Evolutionary conservation across 2,888 invertebrate species (phyloP).

Genomic region (Amaurobius ferox): DNA sequence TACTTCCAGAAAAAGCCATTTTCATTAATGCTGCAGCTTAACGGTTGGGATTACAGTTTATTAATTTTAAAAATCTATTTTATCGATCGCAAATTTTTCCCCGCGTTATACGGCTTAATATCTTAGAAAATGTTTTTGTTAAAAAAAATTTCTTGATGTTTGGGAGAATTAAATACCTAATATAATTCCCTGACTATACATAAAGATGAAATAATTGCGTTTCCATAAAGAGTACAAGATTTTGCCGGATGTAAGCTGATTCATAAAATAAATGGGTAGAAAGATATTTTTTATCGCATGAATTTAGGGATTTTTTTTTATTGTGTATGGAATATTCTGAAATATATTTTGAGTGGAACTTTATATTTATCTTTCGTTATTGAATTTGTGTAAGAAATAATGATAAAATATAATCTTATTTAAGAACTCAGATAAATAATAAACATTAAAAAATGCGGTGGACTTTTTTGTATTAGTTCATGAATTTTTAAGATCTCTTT

Average conservation of each 20-base stretch:
- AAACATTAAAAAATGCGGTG: too few relatives aligned
- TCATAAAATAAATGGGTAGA: too few relatives aligned
- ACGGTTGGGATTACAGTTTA: not conserved
- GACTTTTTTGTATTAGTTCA: too few relatives aligned
- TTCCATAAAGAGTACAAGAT: not conserved
- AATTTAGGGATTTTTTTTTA: too few relatives aligned
- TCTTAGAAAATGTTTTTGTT: not conserved
- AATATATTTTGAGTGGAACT: too few relatives aligned
- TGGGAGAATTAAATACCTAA: not conserved
- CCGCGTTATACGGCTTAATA: not conserved
- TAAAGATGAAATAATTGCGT: not conserved
- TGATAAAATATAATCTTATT: too few relatives aligned
- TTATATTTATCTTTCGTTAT: too few relatives aligned
- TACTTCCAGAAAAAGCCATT: not conserved
- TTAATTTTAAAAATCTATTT: not conserved
- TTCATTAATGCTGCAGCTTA: not conserved
- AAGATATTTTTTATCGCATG: too few relatives aligned
- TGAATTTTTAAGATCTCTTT: too few relatives aligned
- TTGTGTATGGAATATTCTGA: too few relatives aligned
- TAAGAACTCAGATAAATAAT: too few relatives aligned
- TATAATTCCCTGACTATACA: not conserved
- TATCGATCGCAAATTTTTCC: not conserved
- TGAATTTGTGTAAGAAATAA: too few relatives aligned
- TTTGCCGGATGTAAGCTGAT: not conserved
- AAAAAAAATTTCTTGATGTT: not conserved